Evolutionary conservation across 2,888 invertebrate species (phyloP).

Genomic region (Schizotus pectinicornis): DNA sequence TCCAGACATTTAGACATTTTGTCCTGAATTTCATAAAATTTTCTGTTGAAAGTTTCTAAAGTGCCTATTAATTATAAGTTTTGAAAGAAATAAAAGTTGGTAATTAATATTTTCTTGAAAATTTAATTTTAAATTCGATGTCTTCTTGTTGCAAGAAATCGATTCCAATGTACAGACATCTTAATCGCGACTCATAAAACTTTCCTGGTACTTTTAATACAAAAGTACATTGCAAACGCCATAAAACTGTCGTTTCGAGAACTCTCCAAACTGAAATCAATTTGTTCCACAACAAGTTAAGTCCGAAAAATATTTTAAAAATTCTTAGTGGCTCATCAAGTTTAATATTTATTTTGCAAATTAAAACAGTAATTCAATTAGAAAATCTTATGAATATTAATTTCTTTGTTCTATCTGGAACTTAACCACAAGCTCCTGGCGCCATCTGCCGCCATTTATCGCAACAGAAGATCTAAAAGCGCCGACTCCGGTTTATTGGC

Average conservation of each 20-base stretch:
- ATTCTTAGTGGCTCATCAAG: not conserved
- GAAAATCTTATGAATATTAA: constrained; percentile 23
- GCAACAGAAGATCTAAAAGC: constrained; percentile 2
- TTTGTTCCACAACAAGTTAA: not conserved
- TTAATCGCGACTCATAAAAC: constrained; percentile 10
- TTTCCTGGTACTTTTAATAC: constrained; percentile 9
- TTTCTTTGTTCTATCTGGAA: constrained; percentile 19
- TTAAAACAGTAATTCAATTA: constrained; percentile 15
- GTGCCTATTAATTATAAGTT: constrained; percentile 22
- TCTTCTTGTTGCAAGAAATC: constrained; percentile 8
- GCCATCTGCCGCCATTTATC: constrained; percentile 16
- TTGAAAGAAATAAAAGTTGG: constrained; percentile 24
- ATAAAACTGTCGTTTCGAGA: constrained; percentile 14
- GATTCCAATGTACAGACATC: constrained; percentile 10
- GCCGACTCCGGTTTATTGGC: constrained; percentile 30
- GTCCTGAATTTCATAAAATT: constrained; percentile 9
- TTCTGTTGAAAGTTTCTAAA: constrained; percentile 4
- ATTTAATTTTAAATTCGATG: constrained; percentile 10
- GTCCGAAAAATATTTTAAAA: not conserved
- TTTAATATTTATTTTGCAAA: constrained; percentile 24
- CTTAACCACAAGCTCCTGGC: not conserved
- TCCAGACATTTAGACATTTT: constrained; percentile 14
- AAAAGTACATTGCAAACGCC: constrained; percentile 7
- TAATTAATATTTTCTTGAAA: constrained; percentile 21
- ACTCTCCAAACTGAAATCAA: constrained; percentile 4